These are phyloP conservation scores for Zaprionus ornatus DNA, from an alignment of 1,140 invertebrate genomes.

Conservation along the genomic window DNA sequence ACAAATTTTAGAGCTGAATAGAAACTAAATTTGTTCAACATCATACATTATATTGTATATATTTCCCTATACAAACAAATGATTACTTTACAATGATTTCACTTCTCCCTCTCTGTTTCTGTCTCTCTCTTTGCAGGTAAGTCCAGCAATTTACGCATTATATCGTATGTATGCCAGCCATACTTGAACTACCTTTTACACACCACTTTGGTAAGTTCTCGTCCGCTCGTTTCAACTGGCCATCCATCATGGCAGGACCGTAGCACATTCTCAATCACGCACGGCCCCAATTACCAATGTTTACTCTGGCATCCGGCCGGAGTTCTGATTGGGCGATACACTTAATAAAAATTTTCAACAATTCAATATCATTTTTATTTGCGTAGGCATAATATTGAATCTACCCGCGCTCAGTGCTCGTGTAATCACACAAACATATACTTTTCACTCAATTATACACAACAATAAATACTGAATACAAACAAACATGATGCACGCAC, in stretches of 20 bases:
- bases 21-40: neutral
- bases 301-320: conserved; percentile 43
- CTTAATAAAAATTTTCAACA: conserved; percentile 76
- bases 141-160: conserved; percentile 33
- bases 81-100: neutral
- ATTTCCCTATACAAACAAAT: too few species aligned
- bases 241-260: neutral
- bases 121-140: conserved; percentile 54
- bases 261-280: conserved; percentile 6
- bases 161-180: neutral
- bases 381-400: conserved; percentile 72
- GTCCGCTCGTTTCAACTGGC: neutral
- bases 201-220: neutral
- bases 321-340: conserved; percentile 57
- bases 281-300: conserved; percentile 43
- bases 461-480: conserved; percentile 78
- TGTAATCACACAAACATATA: conserved; percentile 76
- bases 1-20: neutral
- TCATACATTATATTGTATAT: too few species aligned
- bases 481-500: conserved; percentile 67
- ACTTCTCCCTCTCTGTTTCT: neutral
- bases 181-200: neutral
- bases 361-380: conserved; percentile 81
- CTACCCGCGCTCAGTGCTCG: conserved; percentile 21
- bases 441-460: conserved; percentile 82